Evolutionary conservation across 2,797 vertebrate species (phyloP).

Genomic region (Epinephelus coioides): DNA sequence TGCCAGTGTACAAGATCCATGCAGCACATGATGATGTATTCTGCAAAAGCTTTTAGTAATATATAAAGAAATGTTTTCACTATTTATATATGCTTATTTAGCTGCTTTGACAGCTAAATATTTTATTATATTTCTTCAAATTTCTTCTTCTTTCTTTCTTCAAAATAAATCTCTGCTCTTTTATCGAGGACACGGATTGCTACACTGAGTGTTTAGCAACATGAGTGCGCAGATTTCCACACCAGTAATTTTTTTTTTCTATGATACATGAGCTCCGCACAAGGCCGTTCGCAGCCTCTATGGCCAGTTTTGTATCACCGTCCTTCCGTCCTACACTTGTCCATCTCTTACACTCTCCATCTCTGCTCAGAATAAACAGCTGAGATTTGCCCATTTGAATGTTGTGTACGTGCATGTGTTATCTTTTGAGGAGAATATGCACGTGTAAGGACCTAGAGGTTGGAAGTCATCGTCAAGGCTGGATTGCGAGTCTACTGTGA

Average conservation of each 20-base stretch:
- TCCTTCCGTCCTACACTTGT: conserved; percentile 7
- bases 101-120: neutral
- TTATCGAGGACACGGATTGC: neutral
- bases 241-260: neutral
- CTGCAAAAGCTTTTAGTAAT: neutral
- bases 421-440: neutral
- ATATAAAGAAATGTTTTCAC: neutral
- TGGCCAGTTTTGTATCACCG: neutral
- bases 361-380: neutral
- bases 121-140: neutral
- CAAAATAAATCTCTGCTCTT: neutral
- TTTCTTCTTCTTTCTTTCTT: neutral
- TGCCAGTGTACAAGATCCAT: neutral
- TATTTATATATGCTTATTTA: neutral
- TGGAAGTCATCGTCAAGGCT: neutral
- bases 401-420: neutral
- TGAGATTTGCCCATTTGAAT: neutral
- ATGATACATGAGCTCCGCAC: neutral
- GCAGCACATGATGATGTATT: neutral
- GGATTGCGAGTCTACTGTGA: no score
- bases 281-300: conserved; percentile 21
- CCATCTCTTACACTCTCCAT: neutral
- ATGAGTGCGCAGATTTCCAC: conserved; percentile 7
- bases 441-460: neutral
- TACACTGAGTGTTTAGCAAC: neutral